Evolutionary conservation across 2,888 invertebrate genomes (phyloP).

Genomic region (Caenorhabditis sulstoni): DNA sequence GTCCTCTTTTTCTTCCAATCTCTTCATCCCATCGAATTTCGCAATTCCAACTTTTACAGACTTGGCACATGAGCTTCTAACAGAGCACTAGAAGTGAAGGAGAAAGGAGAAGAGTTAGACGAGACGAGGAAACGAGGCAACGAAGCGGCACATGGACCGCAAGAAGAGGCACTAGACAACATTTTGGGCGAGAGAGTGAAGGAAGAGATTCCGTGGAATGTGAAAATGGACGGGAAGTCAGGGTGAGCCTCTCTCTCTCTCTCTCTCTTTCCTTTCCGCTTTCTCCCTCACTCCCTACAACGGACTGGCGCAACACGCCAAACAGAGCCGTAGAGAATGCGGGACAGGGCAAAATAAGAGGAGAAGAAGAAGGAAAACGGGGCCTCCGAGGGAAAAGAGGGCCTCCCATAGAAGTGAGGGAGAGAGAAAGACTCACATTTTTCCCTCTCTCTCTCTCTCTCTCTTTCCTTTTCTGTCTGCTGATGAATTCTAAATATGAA

Average conservation of each 20-base stretch:
- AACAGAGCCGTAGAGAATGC: neutral
- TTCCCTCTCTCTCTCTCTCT: no score
- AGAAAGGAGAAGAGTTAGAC: slow-evolving; percentile 39
- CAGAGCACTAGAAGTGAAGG: no score
- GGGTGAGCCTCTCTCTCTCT: slow-evolving; percentile 25
- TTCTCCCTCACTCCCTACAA: neutral
- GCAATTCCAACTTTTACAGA: slow-evolving; percentile 8
- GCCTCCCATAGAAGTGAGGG: neutral
- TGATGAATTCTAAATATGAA: slow-evolving; percentile 51
- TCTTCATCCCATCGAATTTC: neutral
- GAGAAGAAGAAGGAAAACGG: slow-evolving; percentile 8
- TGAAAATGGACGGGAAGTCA: slow-evolving; percentile 34
- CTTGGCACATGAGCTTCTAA: neutral
- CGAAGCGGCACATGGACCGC: slow-evolving; percentile 1
- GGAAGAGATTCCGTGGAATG: slow-evolving; percentile 33
- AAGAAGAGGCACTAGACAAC: slow-evolving; percentile 30
- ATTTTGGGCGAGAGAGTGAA: slow-evolving; percentile 21
- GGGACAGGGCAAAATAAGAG: neutral
- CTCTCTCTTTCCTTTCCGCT: no score
- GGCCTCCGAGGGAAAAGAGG: neutral
- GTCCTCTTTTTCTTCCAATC: neutral
- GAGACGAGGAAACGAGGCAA: slow-evolving; percentile 14
- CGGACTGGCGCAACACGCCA: slow-evolving; percentile 3
- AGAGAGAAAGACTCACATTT: no score
- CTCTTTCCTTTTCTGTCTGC: neutral